phyloP scores from a whole-genome alignment of 2,113 vertebrate genomes.

The Pollimyrus isidori region DNA sequence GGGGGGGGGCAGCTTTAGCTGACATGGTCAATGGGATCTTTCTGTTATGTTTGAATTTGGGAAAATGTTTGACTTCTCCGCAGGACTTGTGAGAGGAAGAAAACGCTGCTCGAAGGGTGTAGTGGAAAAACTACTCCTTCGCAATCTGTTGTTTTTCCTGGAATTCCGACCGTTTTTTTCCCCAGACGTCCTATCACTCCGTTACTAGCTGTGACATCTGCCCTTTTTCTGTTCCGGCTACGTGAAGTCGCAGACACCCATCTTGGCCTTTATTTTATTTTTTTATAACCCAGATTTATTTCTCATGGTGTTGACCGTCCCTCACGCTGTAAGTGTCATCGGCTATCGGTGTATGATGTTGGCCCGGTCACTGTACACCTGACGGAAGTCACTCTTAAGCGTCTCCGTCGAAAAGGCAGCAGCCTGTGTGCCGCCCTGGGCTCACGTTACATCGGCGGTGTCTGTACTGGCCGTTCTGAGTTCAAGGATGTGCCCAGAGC shows the following conservation, averaged over 20 bases:
- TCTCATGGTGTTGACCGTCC: background rate
- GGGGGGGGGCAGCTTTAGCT: background rate
- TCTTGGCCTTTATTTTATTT: background rate
- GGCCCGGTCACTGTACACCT: background rate
- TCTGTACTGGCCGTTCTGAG: background rate
- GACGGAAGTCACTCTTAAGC: background rate
- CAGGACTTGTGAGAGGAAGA: background rate
- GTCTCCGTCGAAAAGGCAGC: too few relatives aligned
- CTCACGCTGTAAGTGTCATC: background rate
- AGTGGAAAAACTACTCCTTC: background rate
- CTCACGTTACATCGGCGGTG: background rate
- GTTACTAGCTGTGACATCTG: background rate
- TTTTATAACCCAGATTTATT: background rate
- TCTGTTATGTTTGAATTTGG: conserved; percentile 15
- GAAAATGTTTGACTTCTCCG: background rate
- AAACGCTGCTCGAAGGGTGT: background rate
- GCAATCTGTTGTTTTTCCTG: background rate
- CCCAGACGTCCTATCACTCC: background rate
- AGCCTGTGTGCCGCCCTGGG: too few relatives aligned
- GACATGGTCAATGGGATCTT: background rate
- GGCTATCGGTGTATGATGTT: background rate
- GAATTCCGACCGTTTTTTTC: background rate
- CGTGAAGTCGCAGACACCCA: background rate
- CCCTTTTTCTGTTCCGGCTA: too few relatives aligned
- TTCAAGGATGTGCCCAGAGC: background rate